Evolutionary conservation across 2,113 vertebrate species (phyloP), one percentile per base, ranked within the genome.

Genomic region (Apistogramma diplotaenia): DNA sequence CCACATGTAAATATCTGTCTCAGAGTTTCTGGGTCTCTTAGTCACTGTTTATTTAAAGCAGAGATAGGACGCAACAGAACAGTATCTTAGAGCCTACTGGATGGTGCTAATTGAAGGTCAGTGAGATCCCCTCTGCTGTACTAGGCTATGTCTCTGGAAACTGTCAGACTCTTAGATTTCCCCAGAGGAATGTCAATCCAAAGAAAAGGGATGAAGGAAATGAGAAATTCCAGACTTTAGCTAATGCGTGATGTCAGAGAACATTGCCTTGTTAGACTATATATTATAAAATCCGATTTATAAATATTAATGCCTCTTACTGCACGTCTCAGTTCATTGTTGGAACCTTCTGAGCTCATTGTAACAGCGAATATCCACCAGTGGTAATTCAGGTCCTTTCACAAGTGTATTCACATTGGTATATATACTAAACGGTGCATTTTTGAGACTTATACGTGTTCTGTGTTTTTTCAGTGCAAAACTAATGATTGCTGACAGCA

Each of bases 91-190:
- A 74, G 89, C 85, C 87, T 89, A 78, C 86, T 89, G 88, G 65
- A 75, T 83, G 81, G 90, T 88, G 91, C 87, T 94, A 93, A 94
- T 91, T 94, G 91, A 93, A 92, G 79, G 57, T 33, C 87, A 93
- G 90, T 86, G 80, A 86, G 53, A 79, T 70, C 59, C 57, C 72
- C 61, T 88, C 60, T 88, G 88, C 81, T 89, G 82, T 87, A 75
- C 76, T 86, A 86, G 81, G 73, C 74, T 65, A 53, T 12, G 31
- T 87, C 77, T 93, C 92, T 95, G 93, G 94, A 92, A 61, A 84
- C 78, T 87, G 78, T 94, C 89, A 88, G 67, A 56, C 56, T 46
- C 53, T 67, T 27, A 82, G 78, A 88, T 90, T 87, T 79, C 76
- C 79, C 73, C 78, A 43, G 9, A 91, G 73, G 87, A 94, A 92